Percentiles rank a stretch among this genome's conserved stretches.
These are phyloP conservation scores for Clivina fossor DNA, from an alignment of 2,888 invertebrate genomes.

Conservation along the genomic window DNA sequence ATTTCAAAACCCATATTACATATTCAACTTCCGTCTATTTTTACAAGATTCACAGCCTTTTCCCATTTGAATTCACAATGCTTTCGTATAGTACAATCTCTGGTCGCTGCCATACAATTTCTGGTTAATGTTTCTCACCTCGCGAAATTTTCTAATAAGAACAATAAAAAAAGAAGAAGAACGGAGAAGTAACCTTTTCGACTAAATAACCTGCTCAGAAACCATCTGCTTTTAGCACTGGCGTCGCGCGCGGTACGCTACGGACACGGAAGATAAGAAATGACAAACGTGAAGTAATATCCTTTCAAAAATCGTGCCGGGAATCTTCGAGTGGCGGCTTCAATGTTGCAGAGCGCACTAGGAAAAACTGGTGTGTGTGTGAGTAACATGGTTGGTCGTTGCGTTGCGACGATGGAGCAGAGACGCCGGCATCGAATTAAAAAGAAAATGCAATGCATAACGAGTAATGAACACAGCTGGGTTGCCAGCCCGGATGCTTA, in stretches of 20 bases:
- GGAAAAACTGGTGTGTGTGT: too few relatives aligned
- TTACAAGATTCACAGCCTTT: too few relatives aligned
- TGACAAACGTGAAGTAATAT: conserved; percentile 42
- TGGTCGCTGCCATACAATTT: too few relatives aligned
- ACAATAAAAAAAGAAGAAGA: too few relatives aligned
- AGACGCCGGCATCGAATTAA: conserved; percentile 40
- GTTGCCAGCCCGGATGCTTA: too few relatives aligned
- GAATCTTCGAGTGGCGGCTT: conserved; percentile 34
- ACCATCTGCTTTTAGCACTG: conserved; percentile 12
- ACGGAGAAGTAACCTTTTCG: conserved; percentile 13
- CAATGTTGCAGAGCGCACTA: conserved; percentile 34
- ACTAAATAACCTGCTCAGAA: conserved; percentile 8
- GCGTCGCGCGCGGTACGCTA: too few relatives aligned
- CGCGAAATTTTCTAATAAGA: conserved; percentile 23
- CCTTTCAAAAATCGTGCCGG: conserved; percentile 40
- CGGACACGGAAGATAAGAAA: conserved; percentile 39
- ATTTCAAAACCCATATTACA: too few relatives aligned
- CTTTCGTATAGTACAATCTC: too few relatives aligned
- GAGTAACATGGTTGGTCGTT: too few relatives aligned
- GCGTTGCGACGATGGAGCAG: too few relatives aligned
- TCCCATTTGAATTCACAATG: too few relatives aligned
- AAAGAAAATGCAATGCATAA: conserved; percentile 42
- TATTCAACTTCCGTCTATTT: too few relatives aligned
- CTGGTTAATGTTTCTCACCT: conserved; percentile 15
- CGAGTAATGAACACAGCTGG: conserved; percentile 39